Evolutionary conservation across 2,888 invertebrate genomes (phyloP).

Genomic region (Timandra comae): DNA sequence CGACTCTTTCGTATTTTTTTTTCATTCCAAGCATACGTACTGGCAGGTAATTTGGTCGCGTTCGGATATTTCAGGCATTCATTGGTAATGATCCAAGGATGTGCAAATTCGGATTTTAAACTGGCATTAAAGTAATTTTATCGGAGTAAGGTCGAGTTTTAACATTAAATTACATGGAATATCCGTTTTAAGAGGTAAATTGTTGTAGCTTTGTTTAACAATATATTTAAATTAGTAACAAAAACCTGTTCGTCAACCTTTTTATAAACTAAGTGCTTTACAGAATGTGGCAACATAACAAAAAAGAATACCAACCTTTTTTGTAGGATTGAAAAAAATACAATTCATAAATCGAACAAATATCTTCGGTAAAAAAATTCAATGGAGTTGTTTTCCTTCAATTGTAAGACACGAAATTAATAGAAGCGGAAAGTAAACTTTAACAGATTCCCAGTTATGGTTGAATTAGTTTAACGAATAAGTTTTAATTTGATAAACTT

Average conservation of each 20-base stretch:
- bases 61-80: slow-evolving; percentile 65
- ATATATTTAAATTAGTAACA: no score
- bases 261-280: no score
- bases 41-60: slow-evolving; percentile 55
- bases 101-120: slow-evolving; percentile 2
- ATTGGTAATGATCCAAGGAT: slow-evolving; percentile 10
- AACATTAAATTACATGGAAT: no score
- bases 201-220: no score
- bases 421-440: slow-evolving; percentile 11
- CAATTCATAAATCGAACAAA: no score
- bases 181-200: no score
- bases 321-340: background rate
- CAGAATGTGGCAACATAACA: no score
- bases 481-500: slow-evolving; percentile 14
- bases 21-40: slow-evolving; percentile 64
- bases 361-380: slow-evolving; percentile 13
- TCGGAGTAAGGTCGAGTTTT: no score
- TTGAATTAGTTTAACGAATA: slow-evolving; percentile 21
- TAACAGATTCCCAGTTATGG: slow-evolving; percentile 17
- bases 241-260: no score
- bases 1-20: slow-evolving; percentile 72
- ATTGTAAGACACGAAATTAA: slow-evolving; percentile 1
- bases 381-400: slow-evolving; percentile 5
- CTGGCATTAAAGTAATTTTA: no score
- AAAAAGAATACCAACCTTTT: background rate